Percentiles rank a stretch among this genome's conserved stretches.
Conservation (phyloP, 2,888 invertebrate species). For the Pinctada fucata region DNA sequence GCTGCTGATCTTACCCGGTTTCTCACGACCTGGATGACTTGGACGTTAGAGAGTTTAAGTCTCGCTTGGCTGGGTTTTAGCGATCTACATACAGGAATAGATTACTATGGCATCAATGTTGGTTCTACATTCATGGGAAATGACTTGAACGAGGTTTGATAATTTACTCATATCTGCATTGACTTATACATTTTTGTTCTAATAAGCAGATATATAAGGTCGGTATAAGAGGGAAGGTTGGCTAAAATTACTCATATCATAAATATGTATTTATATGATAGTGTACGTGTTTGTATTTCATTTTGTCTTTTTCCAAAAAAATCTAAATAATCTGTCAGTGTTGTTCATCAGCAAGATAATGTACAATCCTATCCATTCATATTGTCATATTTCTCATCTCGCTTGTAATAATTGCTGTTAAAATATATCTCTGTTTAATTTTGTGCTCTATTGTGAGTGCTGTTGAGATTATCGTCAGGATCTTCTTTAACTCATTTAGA, state of each 20-base stretch:
- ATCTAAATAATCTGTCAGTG: too few relatives aligned
- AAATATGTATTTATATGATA: background rate
- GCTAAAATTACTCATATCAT: background rate
- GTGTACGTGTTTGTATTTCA: background rate
- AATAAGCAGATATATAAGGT: background rate
- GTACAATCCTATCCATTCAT: too few relatives aligned
- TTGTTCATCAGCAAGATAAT: too few relatives aligned
- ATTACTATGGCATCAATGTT: slow-evolving; percentile 40
- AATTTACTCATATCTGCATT: too few relatives aligned
- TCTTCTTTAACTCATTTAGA: too few relatives aligned
- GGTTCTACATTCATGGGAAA: slow-evolving; percentile 43
- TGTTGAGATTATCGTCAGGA: too few relatives aligned
- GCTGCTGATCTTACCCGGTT: slow-evolving; percentile 44
- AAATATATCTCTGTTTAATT: too few relatives aligned
- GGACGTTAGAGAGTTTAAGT: slow-evolving; percentile 40
- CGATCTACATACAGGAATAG: slow-evolving; percentile 47
- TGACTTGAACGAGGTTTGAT: slow-evolving; percentile 45
- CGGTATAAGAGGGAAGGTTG: background rate
- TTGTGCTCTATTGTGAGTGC: too few relatives aligned
- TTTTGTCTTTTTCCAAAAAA: background rate
- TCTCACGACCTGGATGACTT: slow-evolving; percentile 46
- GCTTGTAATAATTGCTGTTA: too few relatives aligned
- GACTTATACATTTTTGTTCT: too few relatives aligned
- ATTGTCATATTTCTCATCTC: too few relatives aligned
- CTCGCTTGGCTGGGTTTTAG: slow-evolving; percentile 52